Conservation (phyloP, 2,888 invertebrate genomes). For the Apotomis betuletana region DNA sequence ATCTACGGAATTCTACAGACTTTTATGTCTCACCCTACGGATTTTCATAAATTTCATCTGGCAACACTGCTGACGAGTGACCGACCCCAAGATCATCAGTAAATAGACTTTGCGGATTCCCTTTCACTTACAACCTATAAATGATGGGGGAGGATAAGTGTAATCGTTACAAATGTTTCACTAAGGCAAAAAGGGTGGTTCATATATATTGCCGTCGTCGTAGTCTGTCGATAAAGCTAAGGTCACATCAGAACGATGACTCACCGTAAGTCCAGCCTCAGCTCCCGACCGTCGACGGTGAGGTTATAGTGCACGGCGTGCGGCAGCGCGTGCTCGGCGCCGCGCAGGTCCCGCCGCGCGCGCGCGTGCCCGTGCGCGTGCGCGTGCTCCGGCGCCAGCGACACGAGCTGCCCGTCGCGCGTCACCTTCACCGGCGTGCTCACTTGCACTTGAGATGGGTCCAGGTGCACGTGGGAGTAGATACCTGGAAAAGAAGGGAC, state of each 20-base stretch:
- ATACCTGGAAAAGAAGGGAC: conserved; percentile 63
- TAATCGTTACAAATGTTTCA: too few relatives aligned
- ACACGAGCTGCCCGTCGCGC: conserved; percentile 81
- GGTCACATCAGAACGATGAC: conserved; percentile 35
- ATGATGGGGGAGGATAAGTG: too few relatives aligned
- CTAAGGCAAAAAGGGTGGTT: too few relatives aligned
- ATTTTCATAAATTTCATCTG: too few relatives aligned
- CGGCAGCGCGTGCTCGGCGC: conserved; percentile 63
- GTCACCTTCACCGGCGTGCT: conserved; percentile 85
- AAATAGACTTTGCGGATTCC: too few relatives aligned
- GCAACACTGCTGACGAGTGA: too few relatives aligned
- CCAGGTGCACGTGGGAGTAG: conserved; percentile 78
- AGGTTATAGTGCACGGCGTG: conserved; percentile 76
- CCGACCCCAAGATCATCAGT: too few relatives aligned
- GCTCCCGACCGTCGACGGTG: conserved; percentile 72
- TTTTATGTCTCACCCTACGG: too few relatives aligned
- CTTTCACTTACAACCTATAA: too few relatives aligned
- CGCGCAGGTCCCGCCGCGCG: conserved; percentile 76
- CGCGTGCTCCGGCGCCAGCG: conserved; percentile 81
- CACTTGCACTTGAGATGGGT: conserved; percentile 82
- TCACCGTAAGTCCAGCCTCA: conserved; percentile 78
- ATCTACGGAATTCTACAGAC: too few relatives aligned
- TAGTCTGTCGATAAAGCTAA: too few relatives aligned
- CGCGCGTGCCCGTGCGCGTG: conserved; percentile 79
- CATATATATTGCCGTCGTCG: too few relatives aligned